These are phyloP conservation scores for Berghia stephanieae DNA, from an alignment of 1,140 invertebrate genomes.

Conservation along the genomic window DNA sequence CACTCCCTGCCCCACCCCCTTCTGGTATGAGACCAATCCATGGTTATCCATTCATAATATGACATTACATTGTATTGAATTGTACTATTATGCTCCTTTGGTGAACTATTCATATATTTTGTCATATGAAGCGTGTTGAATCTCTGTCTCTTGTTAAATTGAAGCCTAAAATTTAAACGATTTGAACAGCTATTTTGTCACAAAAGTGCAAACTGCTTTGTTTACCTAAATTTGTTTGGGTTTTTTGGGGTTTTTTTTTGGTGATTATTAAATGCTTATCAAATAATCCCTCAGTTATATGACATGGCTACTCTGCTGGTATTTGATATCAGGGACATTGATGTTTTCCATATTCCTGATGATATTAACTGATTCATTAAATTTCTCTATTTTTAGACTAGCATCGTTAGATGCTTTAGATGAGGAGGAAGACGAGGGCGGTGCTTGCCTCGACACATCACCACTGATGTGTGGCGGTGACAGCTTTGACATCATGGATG, in stretches of 20 bases:
- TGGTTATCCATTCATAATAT: too few relatives aligned
- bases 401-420: slow-evolving; percentile 10
- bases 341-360: not conserved
- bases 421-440: slow-evolving; percentile 43
- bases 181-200: too few relatives aligned
- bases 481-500: slow-evolving; percentile 75
- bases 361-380: not conserved
- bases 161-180: too few relatives aligned
- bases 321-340: not conserved
- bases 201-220: too few relatives aligned
- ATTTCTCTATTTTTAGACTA: not conserved
- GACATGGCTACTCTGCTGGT: not conserved
- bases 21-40: too few relatives aligned
- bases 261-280: not conserved
- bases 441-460: slow-evolving; percentile 69
- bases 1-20: too few relatives aligned
- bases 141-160: too few relatives aligned
- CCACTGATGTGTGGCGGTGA: slow-evolving; percentile 70
- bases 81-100: too few relatives aligned
- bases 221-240: too few relatives aligned
- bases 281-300: not conserved
- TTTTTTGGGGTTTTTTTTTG: not conserved
- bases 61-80: too few relatives aligned
- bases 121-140: too few relatives aligned
- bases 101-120: too few relatives aligned